Base-by-base conservation (phyloP, 2,113 vertebrate genomes). In the Pomatostomus ruficeps region DNA sequence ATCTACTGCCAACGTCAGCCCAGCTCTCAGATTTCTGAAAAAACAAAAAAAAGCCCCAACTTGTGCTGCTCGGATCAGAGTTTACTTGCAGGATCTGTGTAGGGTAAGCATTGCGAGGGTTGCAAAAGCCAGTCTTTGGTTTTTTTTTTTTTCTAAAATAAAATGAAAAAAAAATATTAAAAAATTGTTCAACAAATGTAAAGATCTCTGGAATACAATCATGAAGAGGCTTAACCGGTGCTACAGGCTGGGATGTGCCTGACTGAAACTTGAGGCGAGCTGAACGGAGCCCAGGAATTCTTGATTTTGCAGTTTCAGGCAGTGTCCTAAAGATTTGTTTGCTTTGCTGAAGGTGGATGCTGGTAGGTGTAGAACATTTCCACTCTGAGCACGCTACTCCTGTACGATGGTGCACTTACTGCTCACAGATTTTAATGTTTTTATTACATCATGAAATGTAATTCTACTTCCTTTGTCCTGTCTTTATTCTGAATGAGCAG, bases 51-150 rank as follows among this genome's bases (percentile, higher is more conserved):
- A 80, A 86, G 24, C 57, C 94, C 93, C 94, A 89, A 71, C 95
- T 93, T 74, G 96, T 98, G 98, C 98, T 99, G 98, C 98, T 99
- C 98, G 96, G 97, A 98, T 98, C 95, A 96, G 95, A 88, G 98
- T 97, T 97, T 97, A 96, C 97, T 92, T 93, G 96, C 87, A 96
- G 96, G 63, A 65, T 88, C 91, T 75, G 85, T 94, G 96, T 94
- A 81, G 94, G 74, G 72, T 66, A 93, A 95, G 96, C 95, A 90
- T 96, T 97, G 97, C 76, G 91, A 89, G 55, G 42, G 95, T 94
- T 57, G 93, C 73, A 88, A 73, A 96, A 94, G 77, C 91, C 95
- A 88, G 91, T 95, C 94, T 14, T n/a, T n/a, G n/a, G n/a, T n/a
- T n/a, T n/a, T n/a, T n/a, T n/a, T n/a, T n/a, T 96, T 94, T 93